phyloP scores from a whole-genome alignment of 2,797 vertebrate species.

The Notoglanidium macrostoma region DNA sequence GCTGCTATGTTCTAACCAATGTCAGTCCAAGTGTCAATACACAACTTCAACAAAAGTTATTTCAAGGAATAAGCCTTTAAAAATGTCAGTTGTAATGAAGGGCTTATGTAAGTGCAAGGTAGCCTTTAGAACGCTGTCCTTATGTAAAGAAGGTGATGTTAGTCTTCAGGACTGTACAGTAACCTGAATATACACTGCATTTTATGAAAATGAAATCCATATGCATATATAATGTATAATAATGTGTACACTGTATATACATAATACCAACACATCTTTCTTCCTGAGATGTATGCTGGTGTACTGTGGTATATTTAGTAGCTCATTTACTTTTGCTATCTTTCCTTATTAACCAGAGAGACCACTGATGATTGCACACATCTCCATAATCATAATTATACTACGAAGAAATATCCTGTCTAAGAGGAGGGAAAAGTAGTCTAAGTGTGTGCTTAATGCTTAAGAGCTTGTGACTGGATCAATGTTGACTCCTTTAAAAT shows the following conservation, averaged over 20 bases:
- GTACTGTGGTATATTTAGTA: neutral
- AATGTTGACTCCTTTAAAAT: neutral
- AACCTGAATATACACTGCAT: neutral
- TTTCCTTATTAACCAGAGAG: neutral
- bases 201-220: neutral
- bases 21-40: neutral
- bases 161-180: neutral
- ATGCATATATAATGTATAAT: neutral
- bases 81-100: neutral
- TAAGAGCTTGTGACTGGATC: slow-evolving; percentile 2
- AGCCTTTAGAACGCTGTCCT: neutral
- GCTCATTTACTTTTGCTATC: neutral
- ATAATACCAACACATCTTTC: neutral
- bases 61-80: neutral
- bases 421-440: neutral
- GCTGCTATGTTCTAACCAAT: neutral
- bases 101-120: neutral
- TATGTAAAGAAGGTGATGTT: neutral
- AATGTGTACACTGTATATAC: neutral
- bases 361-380: neutral
- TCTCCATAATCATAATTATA: neutral
- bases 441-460: neutral
- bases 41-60: neutral
- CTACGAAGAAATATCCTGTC: neutral
- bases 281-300: no score